These are phyloP conservation scores for Myathropa florea DNA, from an alignment of 2,888 invertebrate genomes.

Conservation along the genomic window DNA sequence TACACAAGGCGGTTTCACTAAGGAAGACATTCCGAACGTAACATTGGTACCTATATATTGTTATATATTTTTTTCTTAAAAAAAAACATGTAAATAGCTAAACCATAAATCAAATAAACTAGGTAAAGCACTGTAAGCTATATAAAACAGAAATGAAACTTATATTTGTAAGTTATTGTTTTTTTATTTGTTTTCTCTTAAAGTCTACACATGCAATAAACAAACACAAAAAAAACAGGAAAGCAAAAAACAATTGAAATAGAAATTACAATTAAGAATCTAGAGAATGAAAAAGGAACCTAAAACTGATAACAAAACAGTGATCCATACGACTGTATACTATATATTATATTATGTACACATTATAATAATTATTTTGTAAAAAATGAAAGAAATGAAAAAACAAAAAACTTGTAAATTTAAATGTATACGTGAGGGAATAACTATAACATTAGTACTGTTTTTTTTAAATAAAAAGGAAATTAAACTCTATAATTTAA, in stretches of 20 bases:
- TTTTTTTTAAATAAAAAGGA: slow-evolving; percentile 19
- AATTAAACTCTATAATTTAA: slow-evolving; percentile 39
- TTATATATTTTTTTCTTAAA: slow-evolving; percentile 57
- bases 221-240: not conserved
- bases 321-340: slow-evolving; percentile 69
- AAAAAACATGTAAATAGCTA: slow-evolving; percentile 57
- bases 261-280: slow-evolving; percentile 32
- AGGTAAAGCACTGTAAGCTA: slow-evolving; percentile 21
- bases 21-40: slow-evolving; percentile 64
- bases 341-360: slow-evolving; percentile 62
- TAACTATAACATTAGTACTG: slow-evolving; percentile 23
- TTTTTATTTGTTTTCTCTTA: slow-evolving; percentile 24
- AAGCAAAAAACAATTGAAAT: slow-evolving; percentile 22
- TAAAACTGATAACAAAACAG: slow-evolving; percentile 65
- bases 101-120: slow-evolving; percentile 11
- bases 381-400: slow-evolving; percentile 25
- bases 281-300: slow-evolving; percentile 29
- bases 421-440: slow-evolving; percentile 47
- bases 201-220: slow-evolving; percentile 52
- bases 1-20: slow-evolving; percentile 35
- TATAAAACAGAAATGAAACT: slow-evolving; percentile 33
- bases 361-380: slow-evolving; percentile 64
- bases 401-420: slow-evolving; percentile 50
- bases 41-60: slow-evolving; percentile 70
- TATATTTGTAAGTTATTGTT: slow-evolving; percentile 8